Evolutionary conservation across 2,797 vertebrate genomes (phyloP), one percentile per base, ranked within the genome.

Genomic region (Onychomys leucogaster): DNA sequence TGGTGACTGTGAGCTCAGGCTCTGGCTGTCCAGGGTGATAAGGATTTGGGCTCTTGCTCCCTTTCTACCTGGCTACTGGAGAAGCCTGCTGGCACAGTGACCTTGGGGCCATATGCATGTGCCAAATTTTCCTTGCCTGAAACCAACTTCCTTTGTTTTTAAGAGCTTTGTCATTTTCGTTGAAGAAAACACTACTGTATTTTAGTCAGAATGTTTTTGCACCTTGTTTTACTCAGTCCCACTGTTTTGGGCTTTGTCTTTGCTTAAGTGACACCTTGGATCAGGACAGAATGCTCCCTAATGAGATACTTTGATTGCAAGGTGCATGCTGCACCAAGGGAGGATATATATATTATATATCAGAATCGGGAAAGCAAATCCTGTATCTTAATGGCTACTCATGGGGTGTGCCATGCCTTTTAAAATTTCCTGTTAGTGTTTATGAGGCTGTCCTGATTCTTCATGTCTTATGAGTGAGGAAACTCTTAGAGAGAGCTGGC

Each of bases 101-200:
- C 3, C 5, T 14, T 25, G 29, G 32, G 71, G 43, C 49, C 34
- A 0, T 1, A 0, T 41, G 3, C 3, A 2, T 4, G 13, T 43
- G 27, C 29, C 34, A n/a, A n/a, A 89, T 87, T 89, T 41, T 37
- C 82, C 65, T 78, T 81, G 75, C 32, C 41, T 1, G 0, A 19
- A 19, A 32, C 19, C 37, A 7, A 1, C 63, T 80, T n/a, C 16
- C 41, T 88, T 41, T 37, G 73, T 89, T 91, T 37, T 23, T 41
- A 91, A 86, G 65, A 41, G 17, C 13, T 87, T 90, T 76, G 75
- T 6, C 23, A 29, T 59, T 94, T 78, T 46, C 17, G 17, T 41
- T 59, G 49, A 55, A 59, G 49, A 85, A 85, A 85, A 59, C 65
- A 23, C 69, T 59, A 1, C 25, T 78, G 55, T 83, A 41, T 89